Evolutionary conservation across 2,113 vertebrate species (phyloP), one percentile per base, ranked within the genome.

Genomic region (Archocentrus centrarchus): DNA sequence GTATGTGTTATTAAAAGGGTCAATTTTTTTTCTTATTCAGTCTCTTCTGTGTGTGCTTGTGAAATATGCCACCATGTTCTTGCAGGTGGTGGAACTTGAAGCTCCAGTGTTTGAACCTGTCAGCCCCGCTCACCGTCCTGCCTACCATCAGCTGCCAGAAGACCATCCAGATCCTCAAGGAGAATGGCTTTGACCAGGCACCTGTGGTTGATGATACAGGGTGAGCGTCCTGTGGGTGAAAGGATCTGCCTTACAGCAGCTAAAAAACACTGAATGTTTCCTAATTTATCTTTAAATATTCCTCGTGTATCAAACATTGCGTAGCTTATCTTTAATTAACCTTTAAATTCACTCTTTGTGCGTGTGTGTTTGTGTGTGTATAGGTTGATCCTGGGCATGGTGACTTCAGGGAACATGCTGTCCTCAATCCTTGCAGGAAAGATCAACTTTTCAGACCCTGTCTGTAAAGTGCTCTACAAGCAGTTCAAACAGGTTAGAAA

Each of bases 111-210:
- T 86, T 99, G 81, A 97, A 96, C 86, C 93, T 99, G 63, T 97
- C 95, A 0, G 97, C 97, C 2, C 98, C 98, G 0, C 95, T 99
- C 79, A 98, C 98, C 0, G 97, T 99, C 84, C 95, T 98, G 77
- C 97, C 98, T 4, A 95, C 96, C 0, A 96, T 98, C 87, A 97
- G 92, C 84, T 99, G 98, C 30, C 97, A 97, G 83, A 97, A 97
- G 86, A 98, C 98, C 4, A 97, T 99, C 58, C 96, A 96, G 50
- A 97, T 99, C 82, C 97, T 99, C 4, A 97, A 97, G 5, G 97
- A 99, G 91, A 98, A 98, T 77, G 96, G 97, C 86, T 99, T 98
- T 20, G 98, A 99, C 94, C 98, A 99, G 95, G 98, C 96, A 1
- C 98, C 98, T 0, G 98, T 99, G 27, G 97, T 99, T 75, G 95